phyloP scores from a whole-genome alignment of 2,797 vertebrate genomes.

The Acrossocheilus fasciatus region DNA sequence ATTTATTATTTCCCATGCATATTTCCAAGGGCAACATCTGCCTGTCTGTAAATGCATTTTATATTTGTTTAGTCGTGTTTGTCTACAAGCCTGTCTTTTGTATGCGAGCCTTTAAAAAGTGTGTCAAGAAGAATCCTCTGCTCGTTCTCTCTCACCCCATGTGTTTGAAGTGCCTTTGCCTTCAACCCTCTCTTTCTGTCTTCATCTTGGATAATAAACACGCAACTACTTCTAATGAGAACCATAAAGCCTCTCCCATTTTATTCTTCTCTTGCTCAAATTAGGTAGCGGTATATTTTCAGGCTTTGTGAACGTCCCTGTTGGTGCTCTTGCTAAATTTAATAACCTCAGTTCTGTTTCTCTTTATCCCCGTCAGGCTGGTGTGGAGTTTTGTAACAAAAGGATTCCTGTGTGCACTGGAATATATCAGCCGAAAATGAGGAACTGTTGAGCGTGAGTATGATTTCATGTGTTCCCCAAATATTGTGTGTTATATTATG shows the following conservation, averaged over 20 bases:
- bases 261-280: slow-evolving; percentile 34
- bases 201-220: slow-evolving; percentile 28
- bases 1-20: not conserved
- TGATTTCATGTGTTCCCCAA: slow-evolving; percentile 42
- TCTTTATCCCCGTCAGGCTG: slow-evolving; percentile 27
- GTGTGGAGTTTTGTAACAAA: slow-evolving; percentile 42
- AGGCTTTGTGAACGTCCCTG: slow-evolving; percentile 16
- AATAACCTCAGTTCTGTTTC: slow-evolving; percentile 33
- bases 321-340: slow-evolving; percentile 38
- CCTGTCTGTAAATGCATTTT: not conserved
- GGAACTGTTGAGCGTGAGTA: slow-evolving; percentile 46
- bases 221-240: slow-evolving; percentile 40
- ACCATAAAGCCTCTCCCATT: slow-evolving; percentile 33
- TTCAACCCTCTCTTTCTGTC: slow-evolving; percentile 24
- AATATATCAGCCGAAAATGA: slow-evolving; percentile 50
- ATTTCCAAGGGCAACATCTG: slow-evolving; percentile 2
- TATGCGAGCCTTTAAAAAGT: slow-evolving; percentile 16
- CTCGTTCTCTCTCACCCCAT: slow-evolving; percentile 9
- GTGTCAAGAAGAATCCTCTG: slow-evolving; percentile 14
- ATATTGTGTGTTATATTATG: slow-evolving; percentile 13
- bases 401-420: slow-evolving; percentile 41
- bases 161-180: slow-evolving; percentile 40
- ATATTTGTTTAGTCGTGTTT: slow-evolving; percentile 25
- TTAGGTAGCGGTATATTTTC: slow-evolving; percentile 40
- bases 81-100: slow-evolving; percentile 32